Evolutionary conservation across 2,888 invertebrate genomes (phyloP), one percentile per base, ranked within the genome.

Genomic region (Euplexia lucipara): DNA sequence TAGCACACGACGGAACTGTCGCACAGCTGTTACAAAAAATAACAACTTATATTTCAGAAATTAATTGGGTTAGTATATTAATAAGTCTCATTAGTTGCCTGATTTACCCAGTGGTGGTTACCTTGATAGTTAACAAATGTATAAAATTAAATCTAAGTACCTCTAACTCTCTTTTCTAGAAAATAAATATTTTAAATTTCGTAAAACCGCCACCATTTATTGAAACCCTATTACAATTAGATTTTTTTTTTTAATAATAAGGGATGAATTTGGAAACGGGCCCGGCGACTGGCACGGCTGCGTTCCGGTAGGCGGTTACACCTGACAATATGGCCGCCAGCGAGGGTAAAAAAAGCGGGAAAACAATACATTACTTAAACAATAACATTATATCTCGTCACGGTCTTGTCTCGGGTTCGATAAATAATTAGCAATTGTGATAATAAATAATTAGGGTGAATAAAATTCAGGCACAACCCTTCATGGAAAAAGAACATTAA

Each of bases 281-380:
- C 22, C 42, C 58, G 66, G 83, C 73, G 81, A 71, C 83, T 83
- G 83, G 81, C 68, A 83, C 83, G 73, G 58, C 37, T 60, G 10
- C 59, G 81, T 81, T 83, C 75, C 81, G 83, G 71, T 83, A 20
- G 52, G 64, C 63, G 41, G 48, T 7, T 71, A 45, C 79, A 82
- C 69, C 81, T 82, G 83, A 71, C 78, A 78, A 77, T 53, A 77
- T 80, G 78, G 61, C 75, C 12, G 62, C 56, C 26, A 18, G 18
- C 16, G 34, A 65, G 63, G 79, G 78, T 67, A 54, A 60, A 77
- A 81, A 70, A 54, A 64, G 79, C 81, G 81, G 84, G 71, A 82
- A 66, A 69, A 54, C 12, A 26, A 26, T 37, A 35, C 26, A 26
- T 26, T 42, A 54, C 64, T 63, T 54, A 53, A 20, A 26, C 18